These are phyloP conservation scores for Leptodactylus fuscus DNA, from an alignment of 2,113 vertebrate species.

Conservation along the genomic window DNA sequence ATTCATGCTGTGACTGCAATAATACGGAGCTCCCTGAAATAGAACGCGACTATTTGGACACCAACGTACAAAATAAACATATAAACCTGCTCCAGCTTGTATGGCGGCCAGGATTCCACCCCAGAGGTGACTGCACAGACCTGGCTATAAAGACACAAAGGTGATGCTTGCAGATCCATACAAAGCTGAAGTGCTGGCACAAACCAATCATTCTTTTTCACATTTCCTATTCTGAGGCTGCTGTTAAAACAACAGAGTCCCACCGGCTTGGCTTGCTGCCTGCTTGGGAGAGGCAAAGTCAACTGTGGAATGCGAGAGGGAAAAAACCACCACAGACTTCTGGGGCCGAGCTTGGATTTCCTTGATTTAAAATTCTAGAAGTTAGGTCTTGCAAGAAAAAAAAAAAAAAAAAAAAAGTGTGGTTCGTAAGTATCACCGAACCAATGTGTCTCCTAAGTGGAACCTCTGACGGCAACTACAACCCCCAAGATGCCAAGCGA, in stretches of 20 bases:
- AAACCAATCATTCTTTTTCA: constrained; percentile 26
- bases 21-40: neutral
- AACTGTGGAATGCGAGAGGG: constrained; percentile 52
- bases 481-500: neutral
- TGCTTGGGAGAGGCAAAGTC: constrained; percentile 43
- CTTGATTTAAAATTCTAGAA: constrained; percentile 26
- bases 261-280: constrained; percentile 48
- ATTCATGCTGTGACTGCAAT: neutral
- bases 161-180: constrained; percentile 31
- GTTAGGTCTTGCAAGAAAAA: neutral
- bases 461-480: too few relatives aligned
- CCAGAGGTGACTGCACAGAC: constrained; percentile 44
- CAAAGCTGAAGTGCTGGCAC: constrained; percentile 47
- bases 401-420: neutral
- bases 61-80: constrained; percentile 24
- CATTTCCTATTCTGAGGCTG: constrained; percentile 56
- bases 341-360: constrained; percentile 32
- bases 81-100: constrained; percentile 36
- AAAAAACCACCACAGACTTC: constrained; percentile 25
- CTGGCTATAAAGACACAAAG: constrained; percentile 6
- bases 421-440: neutral
- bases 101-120: constrained; percentile 33
- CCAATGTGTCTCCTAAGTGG: neutral
- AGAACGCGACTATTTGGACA: neutral
- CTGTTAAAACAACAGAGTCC: constrained; percentile 58